Conservation (phyloP, 1,140 invertebrate species). For the Drosophila rufa region DNA sequence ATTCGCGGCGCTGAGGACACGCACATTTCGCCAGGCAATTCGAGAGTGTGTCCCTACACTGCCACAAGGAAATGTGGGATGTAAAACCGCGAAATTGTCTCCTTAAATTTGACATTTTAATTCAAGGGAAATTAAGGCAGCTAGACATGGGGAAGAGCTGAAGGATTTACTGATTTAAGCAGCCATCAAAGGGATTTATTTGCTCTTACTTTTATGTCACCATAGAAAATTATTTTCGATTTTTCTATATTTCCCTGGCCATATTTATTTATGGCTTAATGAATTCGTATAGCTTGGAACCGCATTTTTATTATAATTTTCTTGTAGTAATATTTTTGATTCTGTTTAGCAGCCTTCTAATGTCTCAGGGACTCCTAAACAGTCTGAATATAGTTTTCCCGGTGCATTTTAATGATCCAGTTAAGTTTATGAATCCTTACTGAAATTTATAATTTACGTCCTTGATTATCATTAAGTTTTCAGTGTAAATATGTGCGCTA, state of each 20-base stretch:
- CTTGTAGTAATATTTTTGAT: too few relatives aligned
- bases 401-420: slow-evolving; percentile 5
- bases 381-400: background rate
- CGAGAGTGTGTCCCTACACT: slow-evolving; percentile 15
- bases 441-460: slow-evolving; percentile 6
- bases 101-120: slow-evolving; percentile 8
- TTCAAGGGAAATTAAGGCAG: slow-evolving; percentile 3
- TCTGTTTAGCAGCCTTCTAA: too few relatives aligned
- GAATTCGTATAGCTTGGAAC: too few relatives aligned
- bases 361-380: too few relatives aligned
- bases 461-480: slow-evolving; percentile 1
- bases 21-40: slow-evolving; percentile 34
- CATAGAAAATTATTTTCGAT: background rate
- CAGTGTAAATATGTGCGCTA: slow-evolving; percentile 3
- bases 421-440: background rate
- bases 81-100: slow-evolving; percentile 9
- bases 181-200: background rate
- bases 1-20: slow-evolving; percentile 49
- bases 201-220: background rate
- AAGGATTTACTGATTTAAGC: background rate
- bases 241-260: background rate
- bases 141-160: background rate
- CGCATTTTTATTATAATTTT: too few relatives aligned
- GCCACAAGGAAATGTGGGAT: slow-evolving; percentile 7
- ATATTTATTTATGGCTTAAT: background rate